Base-by-base conservation (phyloP, 2,113 vertebrate species). In the Chaetodon trifascialis region DNA sequence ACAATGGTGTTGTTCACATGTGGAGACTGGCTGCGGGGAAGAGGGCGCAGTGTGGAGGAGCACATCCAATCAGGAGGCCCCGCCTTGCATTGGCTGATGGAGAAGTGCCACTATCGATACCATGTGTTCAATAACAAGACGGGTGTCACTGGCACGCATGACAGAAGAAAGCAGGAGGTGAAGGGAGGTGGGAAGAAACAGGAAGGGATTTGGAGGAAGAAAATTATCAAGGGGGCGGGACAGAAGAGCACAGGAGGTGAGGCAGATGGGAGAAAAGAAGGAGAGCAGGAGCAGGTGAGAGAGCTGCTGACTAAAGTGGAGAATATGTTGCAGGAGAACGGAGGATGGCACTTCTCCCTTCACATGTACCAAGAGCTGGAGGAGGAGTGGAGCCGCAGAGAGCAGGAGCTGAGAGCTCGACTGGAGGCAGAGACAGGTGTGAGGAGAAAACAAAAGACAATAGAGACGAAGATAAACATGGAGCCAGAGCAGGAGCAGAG, bases 261-360 rank as follows among this genome's bases (percentile, higher is more conserved):
- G 84, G 66, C 34, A 73, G 25, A 55, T 17, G 10, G 49, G 67
- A 76, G 30, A 3, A 38, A 38, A 40, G 54, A 25, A 19, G 67
- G 25, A 62, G 36, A 72, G 59, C 84, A 88, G 79, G 42, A 73
- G 66, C 91, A 92, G 80, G 90, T 88, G 71, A 88, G 51, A 44
- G 59, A 88, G 68, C 80, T 90, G 75, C 67, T 89, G 85, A 58
- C 73, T 47, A 84, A 83, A 78, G 87, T 83, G 47, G 85, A 89
- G 46, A 84, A 90, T 21, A 67, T 86, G 65, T 23, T 92, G 81
- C 78, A 83, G 81, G 92, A 92, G 74, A 91, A 88, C 1, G 81
- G 89, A 3, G 79, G 70, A 15, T 91, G 89, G 90, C 86, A 84
- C 84, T 90, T 92, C 84, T 93, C 86, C 42, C 82, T 91, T n/a